Conservation (phyloP, 2,888 invertebrate genomes). For the Yponomeuta sedellus region DNA sequence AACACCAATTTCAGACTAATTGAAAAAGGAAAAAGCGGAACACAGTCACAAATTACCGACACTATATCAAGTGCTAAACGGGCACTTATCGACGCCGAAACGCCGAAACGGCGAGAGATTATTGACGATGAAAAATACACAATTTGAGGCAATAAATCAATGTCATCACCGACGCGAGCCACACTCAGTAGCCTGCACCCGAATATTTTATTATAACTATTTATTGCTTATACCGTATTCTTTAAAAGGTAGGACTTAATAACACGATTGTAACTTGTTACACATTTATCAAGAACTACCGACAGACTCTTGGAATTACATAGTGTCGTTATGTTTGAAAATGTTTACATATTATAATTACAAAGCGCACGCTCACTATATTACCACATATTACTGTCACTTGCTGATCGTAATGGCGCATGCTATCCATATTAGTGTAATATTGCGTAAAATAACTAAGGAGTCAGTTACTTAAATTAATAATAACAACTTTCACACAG, state of each 20-base stretch:
- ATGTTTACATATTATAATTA: no score
- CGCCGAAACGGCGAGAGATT: constrained; percentile 64
- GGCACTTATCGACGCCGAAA: constrained; percentile 70
- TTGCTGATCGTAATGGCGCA: no score
- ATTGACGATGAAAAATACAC: constrained; percentile 72
- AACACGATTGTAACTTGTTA: constrained; percentile 30
- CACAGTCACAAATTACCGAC: constrained; percentile 69
- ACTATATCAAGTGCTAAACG: constrained; percentile 76
- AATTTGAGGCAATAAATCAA: constrained; percentile 72
- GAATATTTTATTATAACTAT: constrained; percentile 59
- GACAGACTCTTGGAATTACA: background rate
- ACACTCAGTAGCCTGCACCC: constrained; percentile 48
- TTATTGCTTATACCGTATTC: constrained; percentile 58
- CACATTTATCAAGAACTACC: background rate
- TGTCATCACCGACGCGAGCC: constrained; percentile 37
- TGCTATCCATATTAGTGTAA: no score
- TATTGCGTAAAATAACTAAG: no score
- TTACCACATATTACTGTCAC: no score
- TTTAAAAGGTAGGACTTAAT: constrained; percentile 51
- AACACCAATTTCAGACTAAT: constrained; percentile 66
- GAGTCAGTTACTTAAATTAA: no score
- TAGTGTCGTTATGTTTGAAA: no score
- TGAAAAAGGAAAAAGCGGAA: constrained; percentile 67
- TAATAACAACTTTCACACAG: no score
- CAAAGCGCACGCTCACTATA: no score